These are phyloP conservation scores for Oeneis ivallda DNA, from an alignment of 2,888 invertebrate genomes.

Conservation along the genomic window DNA sequence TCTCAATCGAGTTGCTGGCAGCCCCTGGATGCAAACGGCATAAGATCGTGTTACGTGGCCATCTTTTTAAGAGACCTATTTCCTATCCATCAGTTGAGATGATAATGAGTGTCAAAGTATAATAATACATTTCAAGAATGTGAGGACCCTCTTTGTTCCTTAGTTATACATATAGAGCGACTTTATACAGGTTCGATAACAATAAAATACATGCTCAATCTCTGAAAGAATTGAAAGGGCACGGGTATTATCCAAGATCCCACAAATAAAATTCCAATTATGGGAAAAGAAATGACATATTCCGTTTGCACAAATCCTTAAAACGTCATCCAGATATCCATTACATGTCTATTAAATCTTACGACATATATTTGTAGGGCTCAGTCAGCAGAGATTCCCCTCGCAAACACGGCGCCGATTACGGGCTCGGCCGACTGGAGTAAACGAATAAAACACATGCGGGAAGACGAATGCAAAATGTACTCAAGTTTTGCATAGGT, in stretches of 20 bases:
- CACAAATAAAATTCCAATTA: slow-evolving; percentile 79
- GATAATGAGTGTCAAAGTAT: no score
- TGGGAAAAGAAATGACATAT: slow-evolving; percentile 77
- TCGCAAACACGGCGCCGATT: slow-evolving; percentile 80
- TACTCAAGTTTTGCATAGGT: slow-evolving; percentile 80
- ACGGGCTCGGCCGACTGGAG: slow-evolving; percentile 76
- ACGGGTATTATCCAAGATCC: slow-evolving; percentile 73
- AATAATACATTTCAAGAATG: no score
- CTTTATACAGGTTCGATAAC: slow-evolving; percentile 19
- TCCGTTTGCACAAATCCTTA: slow-evolving; percentile 82
- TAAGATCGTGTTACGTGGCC: no score
- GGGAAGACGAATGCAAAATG: slow-evolving; percentile 79
- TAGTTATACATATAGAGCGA: background rate
- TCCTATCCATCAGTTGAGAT: no score
- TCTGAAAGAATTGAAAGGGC: slow-evolving; percentile 52
- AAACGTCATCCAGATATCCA: slow-evolving; percentile 82
- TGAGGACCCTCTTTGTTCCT: no score
- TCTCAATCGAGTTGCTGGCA: no score
- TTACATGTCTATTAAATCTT: slow-evolving; percentile 82
- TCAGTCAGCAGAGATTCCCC: slow-evolving; percentile 76
- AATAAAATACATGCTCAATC: slow-evolving; percentile 43
- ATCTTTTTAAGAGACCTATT: no score
- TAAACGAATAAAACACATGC: slow-evolving; percentile 82
- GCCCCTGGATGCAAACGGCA: no score
- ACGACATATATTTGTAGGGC: slow-evolving; percentile 81